A percentile compares a stretch with the other conserved stretches of the same genome.
These are phyloP conservation scores for Suillia variegata DNA, from an alignment of 2,888 invertebrate genomes.

Conservation along the genomic window DNA sequence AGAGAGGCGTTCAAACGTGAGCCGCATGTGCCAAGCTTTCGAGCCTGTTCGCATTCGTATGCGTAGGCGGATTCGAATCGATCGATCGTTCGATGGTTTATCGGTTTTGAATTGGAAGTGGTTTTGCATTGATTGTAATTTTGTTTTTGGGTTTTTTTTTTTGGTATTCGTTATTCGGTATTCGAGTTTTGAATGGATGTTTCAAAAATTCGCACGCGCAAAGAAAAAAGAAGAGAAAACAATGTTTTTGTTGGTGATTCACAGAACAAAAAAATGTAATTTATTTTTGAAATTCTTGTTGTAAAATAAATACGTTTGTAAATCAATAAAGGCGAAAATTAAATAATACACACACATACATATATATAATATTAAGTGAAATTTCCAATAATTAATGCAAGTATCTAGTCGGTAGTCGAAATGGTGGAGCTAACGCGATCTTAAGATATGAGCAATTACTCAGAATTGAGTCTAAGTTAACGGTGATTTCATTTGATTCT, in stretches of 20 bases:
- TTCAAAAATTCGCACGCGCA: constrained; percentile 49
- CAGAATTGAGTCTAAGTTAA: no score
- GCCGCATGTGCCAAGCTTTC: constrained; percentile 94
- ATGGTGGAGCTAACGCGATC: no score
- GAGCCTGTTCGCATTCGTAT: no score
- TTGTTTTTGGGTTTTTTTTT: no score
- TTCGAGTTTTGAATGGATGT: constrained; percentile 33
- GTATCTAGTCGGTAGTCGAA: no score
- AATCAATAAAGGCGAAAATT: no score
- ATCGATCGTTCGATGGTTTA: constrained; percentile 4
- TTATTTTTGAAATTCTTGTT: constrained; percentile 46
- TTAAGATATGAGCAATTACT: no score
- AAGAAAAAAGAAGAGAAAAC: constrained; percentile 60
- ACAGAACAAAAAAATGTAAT: constrained; percentile 54
- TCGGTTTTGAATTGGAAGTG: no score
- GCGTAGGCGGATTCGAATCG: constrained; percentile 49
- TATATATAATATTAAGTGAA: constrained; percentile 15
- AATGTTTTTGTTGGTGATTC: constrained; percentile 62
- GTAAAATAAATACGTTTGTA: constrained; percentile 28
- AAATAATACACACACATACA: constrained; percentile 11
- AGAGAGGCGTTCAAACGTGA: constrained; percentile 91
- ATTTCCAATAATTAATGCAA: background rate
- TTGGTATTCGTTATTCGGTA: no score
- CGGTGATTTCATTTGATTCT: no score
- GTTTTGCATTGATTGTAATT: no score